Percentiles rank a stretch among this genome's conserved stretches.
These are phyloP conservation scores for Lagocephalus sceleratus DNA, from an alignment of 2,797 vertebrate species.

Conservation along the genomic window DNA sequence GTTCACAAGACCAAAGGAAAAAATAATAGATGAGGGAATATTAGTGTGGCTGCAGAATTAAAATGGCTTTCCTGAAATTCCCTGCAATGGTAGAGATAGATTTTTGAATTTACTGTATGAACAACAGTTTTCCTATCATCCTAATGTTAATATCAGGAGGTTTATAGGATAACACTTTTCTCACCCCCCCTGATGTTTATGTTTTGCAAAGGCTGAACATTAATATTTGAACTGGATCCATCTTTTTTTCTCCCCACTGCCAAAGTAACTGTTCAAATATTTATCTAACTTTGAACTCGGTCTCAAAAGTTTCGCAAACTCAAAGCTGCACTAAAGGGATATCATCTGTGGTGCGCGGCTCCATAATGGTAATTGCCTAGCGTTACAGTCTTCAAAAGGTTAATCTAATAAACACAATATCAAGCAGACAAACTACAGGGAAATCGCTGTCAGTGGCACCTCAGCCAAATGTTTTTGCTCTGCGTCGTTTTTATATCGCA, in stretches of 20 bases:
- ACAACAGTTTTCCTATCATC: slow-evolving; percentile 8
- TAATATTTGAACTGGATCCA: slow-evolving; percentile 59
- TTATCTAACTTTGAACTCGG: slow-evolving; percentile 39
- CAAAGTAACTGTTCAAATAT: slow-evolving; percentile 48
- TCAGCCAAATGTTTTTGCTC: slow-evolving; percentile 38
- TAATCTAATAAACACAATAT: slow-evolving; percentile 22
- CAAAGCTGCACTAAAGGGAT: slow-evolving; percentile 16
- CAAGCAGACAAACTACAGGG: slow-evolving; percentile 13
- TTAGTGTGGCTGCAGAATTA: too few species aligned
- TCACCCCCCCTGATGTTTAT: slow-evolving; percentile 42
- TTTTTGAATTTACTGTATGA: not conserved
- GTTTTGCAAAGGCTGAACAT: slow-evolving; percentile 46
- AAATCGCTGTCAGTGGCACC: slow-evolving; percentile 26
- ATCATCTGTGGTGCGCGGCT: slow-evolving; percentile 16
- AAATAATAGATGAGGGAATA: too few species aligned
- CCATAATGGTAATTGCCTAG: slow-evolving; percentile 7
- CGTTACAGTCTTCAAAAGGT: not conserved
- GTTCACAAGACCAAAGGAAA: too few species aligned
- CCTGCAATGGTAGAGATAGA: too few species aligned
- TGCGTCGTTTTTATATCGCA: not conserved
- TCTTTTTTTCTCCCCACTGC: slow-evolving; percentile 35
- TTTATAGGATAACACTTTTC: slow-evolving; percentile 5
- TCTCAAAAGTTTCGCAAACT: slow-evolving; percentile 28
- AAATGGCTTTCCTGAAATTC: too few species aligned
- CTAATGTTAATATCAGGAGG: slow-evolving; percentile 1